phyloP scores from a whole-genome alignment of 2,797 vertebrate species.

The Tenualosa thibaudeaui region DNA sequence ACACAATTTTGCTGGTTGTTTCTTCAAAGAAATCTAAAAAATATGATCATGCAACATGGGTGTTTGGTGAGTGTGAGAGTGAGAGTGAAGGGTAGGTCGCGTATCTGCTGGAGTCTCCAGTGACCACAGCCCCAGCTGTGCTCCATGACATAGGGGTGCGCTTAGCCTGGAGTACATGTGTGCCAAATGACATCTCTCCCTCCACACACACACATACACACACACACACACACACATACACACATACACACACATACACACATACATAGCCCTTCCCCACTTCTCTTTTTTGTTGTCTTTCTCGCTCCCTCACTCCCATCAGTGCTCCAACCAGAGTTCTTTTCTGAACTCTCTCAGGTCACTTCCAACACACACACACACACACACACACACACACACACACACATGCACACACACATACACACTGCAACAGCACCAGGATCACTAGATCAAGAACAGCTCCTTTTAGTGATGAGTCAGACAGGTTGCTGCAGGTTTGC shows the following conservation, averaged over 20 bases:
- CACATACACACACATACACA: too few relatives aligned
- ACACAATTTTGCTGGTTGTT: not conserved
- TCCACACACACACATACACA: not conserved
- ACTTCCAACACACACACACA: not conserved
- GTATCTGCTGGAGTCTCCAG: not conserved
- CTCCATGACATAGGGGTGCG: not conserved
- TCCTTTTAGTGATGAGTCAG: not conserved
- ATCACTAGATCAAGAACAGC: not conserved
- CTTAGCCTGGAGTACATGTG: not conserved
- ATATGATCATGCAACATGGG: not conserved
- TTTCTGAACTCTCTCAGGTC: constrained; percentile 19
- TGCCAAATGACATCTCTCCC: not conserved
- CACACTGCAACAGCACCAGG: not conserved
- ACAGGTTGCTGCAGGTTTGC: not conserved
- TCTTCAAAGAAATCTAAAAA: not conserved
- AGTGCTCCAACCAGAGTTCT: not conserved
- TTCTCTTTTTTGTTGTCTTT: not conserved
- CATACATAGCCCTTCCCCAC: not conserved
- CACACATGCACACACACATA: not conserved
- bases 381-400: not conserved
- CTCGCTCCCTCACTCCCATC: not conserved
- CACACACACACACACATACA: not conserved
- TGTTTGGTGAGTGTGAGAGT: not conserved
- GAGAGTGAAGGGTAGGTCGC: not conserved
- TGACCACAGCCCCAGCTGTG: not conserved